These are phyloP conservation scores for Chymomyza costata DNA, from an alignment of 1,140 invertebrate genomes.

Conservation along the genomic window DNA sequence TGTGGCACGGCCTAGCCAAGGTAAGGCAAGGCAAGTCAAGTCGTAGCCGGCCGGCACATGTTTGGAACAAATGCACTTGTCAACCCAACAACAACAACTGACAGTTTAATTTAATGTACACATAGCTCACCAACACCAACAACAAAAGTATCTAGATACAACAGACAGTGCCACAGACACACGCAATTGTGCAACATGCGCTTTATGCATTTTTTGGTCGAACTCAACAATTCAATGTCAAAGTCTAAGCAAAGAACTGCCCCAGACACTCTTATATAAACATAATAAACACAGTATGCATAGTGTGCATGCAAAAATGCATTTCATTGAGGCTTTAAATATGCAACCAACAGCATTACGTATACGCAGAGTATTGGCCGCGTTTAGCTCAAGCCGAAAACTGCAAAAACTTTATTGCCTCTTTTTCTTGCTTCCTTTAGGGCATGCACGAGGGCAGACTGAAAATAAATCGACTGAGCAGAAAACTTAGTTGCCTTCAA, in stretches of 20 bases:
- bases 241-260: slow-evolving; percentile 46
- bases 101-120: slow-evolving; percentile 73
- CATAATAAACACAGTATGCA: slow-evolving; percentile 1
- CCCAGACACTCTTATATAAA: too few species aligned
- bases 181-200: slow-evolving; percentile 70
- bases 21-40: too few species aligned
- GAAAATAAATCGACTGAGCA: too few species aligned
- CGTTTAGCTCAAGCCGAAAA: slow-evolving; percentile 69
- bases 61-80: slow-evolving; percentile 72
- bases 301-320: slow-evolving; percentile 15
- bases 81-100: slow-evolving; percentile 69
- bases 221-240: slow-evolving; percentile 64
- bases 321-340: too few species aligned
- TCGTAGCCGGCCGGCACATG: too few species aligned
- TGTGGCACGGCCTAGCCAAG: slow-evolving; percentile 24
- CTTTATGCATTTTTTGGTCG: slow-evolving; percentile 34
- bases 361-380: slow-evolving; percentile 58
- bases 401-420: slow-evolving; percentile 2
- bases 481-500: too few species aligned
- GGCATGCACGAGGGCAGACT: too few species aligned
- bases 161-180: slow-evolving; percentile 37
- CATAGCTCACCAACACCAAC: slow-evolving; percentile 57
- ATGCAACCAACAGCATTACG: slow-evolving; percentile 38
- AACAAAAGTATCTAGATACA: slow-evolving; percentile 1
- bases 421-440: too few species aligned